Evolutionary conservation across 2,113 vertebrate genomes (phyloP).

Genomic region (Calonectris borealis): DNA sequence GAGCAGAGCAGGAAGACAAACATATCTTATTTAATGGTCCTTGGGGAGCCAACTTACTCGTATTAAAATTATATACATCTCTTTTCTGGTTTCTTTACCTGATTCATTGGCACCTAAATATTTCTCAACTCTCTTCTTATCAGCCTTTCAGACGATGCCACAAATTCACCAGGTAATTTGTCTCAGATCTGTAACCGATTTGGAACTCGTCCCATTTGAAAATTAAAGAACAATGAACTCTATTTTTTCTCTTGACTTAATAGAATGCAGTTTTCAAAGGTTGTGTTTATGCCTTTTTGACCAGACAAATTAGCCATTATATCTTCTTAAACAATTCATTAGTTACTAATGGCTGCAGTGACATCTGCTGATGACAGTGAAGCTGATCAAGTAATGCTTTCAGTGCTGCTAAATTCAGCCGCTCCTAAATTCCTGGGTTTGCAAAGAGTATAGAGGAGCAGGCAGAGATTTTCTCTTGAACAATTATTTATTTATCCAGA

Average conservation of each 20-base stretch:
- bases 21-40: constrained; percentile 41
- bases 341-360: constrained; percentile 72
- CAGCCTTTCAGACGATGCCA: constrained; percentile 45
- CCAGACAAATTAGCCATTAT: constrained; percentile 73
- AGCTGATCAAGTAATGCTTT: constrained; percentile 70
- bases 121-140: constrained; percentile 29
- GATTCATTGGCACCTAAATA: constrained; percentile 25
- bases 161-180: constrained; percentile 59
- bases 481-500: neutral
- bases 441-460: neutral
- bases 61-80: constrained; percentile 54
- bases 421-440: constrained; percentile 21
- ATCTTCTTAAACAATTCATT: constrained; percentile 73
- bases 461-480: neutral
- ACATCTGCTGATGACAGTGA: constrained; percentile 76
- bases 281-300: constrained; percentile 67
- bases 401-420: constrained; percentile 63
- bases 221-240: constrained; percentile 65
- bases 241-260: constrained; percentile 60
- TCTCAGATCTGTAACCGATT: constrained; percentile 59
- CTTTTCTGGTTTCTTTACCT: constrained; percentile 32
- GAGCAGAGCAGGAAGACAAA: constrained; percentile 51
- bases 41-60: constrained; percentile 44
- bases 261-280: constrained; percentile 58
- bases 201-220: constrained; percentile 68